Evolutionary conservation across 2,113 vertebrate species (phyloP).

Genomic region (Piprites chloris): DNA sequence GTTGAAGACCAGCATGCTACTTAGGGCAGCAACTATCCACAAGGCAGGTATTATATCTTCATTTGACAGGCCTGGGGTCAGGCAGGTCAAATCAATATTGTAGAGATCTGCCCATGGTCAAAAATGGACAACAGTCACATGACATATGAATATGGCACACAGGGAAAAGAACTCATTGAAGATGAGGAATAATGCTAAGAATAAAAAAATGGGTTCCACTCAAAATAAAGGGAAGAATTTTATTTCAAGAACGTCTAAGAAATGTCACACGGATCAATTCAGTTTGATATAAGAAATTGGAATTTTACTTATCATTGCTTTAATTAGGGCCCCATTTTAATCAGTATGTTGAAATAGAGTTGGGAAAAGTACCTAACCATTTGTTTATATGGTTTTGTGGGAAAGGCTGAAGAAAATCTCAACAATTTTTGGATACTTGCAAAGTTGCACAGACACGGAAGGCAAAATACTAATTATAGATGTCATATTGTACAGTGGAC

Average conservation of each 20-base stretch:
- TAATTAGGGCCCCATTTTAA: neutral
- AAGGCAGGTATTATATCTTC: neutral
- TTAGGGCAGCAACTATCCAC: neutral
- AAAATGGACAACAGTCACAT: neutral
- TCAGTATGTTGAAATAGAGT: neutral
- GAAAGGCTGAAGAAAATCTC: neutral
- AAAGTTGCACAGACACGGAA: neutral
- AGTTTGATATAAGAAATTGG: neutral
- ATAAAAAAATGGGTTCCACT: neutral
- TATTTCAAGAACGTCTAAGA: neutral
- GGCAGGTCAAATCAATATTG: conserved; percentile 29
- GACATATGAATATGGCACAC: neutral
- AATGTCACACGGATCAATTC: neutral
- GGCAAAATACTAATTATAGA: neutral
- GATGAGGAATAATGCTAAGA: neutral
- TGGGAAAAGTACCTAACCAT: neutral
- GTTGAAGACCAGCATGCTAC: neutral
- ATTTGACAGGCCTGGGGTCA: conserved; percentile 18
- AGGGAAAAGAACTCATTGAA: neutral
- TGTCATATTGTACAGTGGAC: neutral
- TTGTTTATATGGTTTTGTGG: neutral
- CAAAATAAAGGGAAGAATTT: neutral
- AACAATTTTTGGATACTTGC: neutral
- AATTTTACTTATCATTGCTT: neutral
- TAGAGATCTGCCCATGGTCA: neutral